Evolutionary conservation across 2,797 vertebrate genomes (phyloP).

Genomic region (Chelon labrosus): DNA sequence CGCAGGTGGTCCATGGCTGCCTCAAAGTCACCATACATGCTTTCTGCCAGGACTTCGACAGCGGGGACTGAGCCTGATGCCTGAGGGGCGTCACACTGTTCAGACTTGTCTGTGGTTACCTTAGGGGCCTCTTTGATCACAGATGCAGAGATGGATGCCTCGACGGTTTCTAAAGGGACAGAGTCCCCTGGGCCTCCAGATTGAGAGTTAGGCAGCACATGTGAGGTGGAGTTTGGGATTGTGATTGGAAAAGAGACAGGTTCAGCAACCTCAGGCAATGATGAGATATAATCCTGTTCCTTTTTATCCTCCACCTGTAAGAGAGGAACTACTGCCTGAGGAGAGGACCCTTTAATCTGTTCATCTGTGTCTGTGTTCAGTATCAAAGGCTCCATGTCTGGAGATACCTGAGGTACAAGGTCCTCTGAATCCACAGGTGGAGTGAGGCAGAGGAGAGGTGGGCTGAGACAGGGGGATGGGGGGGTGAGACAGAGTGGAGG

Average conservation of each 20-base stretch:
- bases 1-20: conserved; percentile 94
- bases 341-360: conserved; percentile 59
- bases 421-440: conserved; percentile 68
- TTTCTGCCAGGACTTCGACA: conserved; percentile 91
- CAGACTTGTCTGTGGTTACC: conserved; percentile 43
- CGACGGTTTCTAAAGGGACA: conserved; percentile 37
- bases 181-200: conserved; percentile 40
- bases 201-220: conserved; percentile 56
- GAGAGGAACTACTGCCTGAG: conserved; percentile 59
- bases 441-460: conserved; percentile 78
- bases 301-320: conserved; percentile 63
- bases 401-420: conserved; percentile 72
- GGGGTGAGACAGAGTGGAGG: conserved; percentile 72
- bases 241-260: conserved; percentile 75
- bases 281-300: conserved; percentile 60
- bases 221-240: conserved; percentile 63
- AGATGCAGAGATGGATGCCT: conserved; percentile 50
- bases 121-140: conserved; percentile 57
- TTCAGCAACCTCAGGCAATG: conserved; percentile 63
- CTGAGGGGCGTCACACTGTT: conserved; percentile 40
- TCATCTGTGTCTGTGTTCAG: conserved; percentile 63
- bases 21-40: conserved; percentile 96
- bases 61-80: conserved; percentile 68
- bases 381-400: conserved; percentile 72
- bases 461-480: conserved; percentile 72